phyloP scores from a whole-genome alignment of 2,113 vertebrate genomes.

The Callocephalon fimbriatum region DNA sequence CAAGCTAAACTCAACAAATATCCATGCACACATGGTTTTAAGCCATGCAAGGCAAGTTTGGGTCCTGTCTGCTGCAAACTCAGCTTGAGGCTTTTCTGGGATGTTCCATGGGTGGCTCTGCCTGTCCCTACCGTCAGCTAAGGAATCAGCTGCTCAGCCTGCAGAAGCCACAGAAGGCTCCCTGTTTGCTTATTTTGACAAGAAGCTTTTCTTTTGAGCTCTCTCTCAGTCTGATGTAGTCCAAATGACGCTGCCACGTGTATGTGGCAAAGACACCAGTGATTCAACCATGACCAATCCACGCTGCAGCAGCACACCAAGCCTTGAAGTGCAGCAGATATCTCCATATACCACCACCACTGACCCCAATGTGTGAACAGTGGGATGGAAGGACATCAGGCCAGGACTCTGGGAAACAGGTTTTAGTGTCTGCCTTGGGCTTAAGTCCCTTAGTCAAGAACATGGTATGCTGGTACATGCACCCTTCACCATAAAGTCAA shows the following conservation, averaged over 20 bases:
- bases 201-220: neutral
- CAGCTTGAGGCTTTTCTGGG: neutral
- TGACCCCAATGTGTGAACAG: fast-evolving
- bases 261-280: neutral
- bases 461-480: neutral
- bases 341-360: neutral
- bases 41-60: neutral
- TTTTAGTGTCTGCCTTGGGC: neutral
- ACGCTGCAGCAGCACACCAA: neutral
- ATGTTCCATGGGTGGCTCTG: neutral
- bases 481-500: neutral
- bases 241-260: neutral
- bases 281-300: neutral
- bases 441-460: neutral
- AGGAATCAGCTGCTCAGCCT: neutral
- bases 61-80: neutral
- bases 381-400: neutral
- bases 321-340: neutral
- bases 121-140: neutral
- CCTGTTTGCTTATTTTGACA: neutral
- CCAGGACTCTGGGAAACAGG: neutral
- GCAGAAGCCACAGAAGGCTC: neutral
- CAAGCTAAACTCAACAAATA: neutral
- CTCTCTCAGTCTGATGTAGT: neutral
- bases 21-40: fast-evolving